phyloP scores from a whole-genome alignment of 2,797 vertebrate genomes.

The Channallabes apus region DNA sequence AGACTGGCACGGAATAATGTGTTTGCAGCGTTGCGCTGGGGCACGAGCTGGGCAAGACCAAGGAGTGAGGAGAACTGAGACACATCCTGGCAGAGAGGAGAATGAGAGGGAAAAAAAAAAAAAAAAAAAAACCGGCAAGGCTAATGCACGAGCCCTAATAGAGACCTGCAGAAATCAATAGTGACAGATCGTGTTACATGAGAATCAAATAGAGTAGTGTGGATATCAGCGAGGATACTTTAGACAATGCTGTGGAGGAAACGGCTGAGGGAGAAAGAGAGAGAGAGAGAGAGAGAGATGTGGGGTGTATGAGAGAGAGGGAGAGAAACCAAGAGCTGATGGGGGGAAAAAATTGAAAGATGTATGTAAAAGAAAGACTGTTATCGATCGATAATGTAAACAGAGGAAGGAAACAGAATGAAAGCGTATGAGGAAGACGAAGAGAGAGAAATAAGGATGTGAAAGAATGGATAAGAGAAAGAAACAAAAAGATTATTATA shows the following conservation, averaged over 20 bases:
- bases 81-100: conserved; percentile 4
- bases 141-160: conserved; percentile 62
- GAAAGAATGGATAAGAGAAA: background rate
- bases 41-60: conserved; percentile 1
- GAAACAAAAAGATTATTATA: background rate
- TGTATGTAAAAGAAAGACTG: background rate
- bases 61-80: background rate
- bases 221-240: conserved; percentile 59
- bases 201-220: conserved; percentile 62
- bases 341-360: background rate
- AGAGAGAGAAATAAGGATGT: background rate
- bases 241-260: conserved; percentile 36
- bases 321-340: background rate
- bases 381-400: background rate
- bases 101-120: background rate
- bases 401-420: background rate
- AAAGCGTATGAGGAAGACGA: background rate
- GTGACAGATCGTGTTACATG: conserved; percentile 67
- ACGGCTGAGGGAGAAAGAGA: background rate
- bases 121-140: conserved; percentile 50
- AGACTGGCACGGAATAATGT: conserved; percentile 26
- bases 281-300: background rate
- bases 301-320: background rate
- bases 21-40: conserved; percentile 11
- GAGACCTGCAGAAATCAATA: conserved; percentile 70